Base-by-base conservation (phyloP, 2,113 vertebrate genomes). In the Onychostoma macrolepis region DNA sequence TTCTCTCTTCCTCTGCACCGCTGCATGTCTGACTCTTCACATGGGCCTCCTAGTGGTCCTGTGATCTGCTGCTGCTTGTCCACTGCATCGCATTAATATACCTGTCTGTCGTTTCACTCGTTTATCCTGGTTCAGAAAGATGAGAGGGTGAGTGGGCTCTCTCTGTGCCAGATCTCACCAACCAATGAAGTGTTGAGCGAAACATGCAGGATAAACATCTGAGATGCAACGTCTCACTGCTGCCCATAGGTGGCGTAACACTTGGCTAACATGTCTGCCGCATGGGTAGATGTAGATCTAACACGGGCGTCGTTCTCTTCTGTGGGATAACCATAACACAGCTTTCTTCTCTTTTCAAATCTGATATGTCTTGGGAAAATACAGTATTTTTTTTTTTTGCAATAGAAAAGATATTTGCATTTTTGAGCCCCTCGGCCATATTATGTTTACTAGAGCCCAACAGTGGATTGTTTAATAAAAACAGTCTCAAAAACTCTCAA, bases 161-260 rank as follows among this genome's bases (percentile, higher is more conserved):
- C 56, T 58, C 63, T 86, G 90, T 13, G 86, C 65, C 88, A 76
- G 78, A 78, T 89, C 56, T 82, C 80, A 67, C 61, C 80, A 28
- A 67, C n/a, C 38, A 82, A 67, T 75, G 78, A 87, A 80, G 24
- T 84, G 11, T 26, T 65, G 36, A 69, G 83, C 50, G 72, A 5
- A 74, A 77, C 81, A 82, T 80, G 93, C 94, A 94, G 95, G 95
- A 95, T 96, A 96, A 96, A 94, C 94, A 91, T 92, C 91, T 93
- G 94, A 90, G 94, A 93, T 94, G 93, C 94, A 95, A 94, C 79
- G n/a, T 89, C 85, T 89, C n/a, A 17, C 78, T 74, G 87, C 87
- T 72, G 84, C 90, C 93, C 87, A 79, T 56, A 80, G 89, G 86
- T n/a, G 89, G 89, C 89, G 45, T 72, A 85, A 88, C 83, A 88